Base-by-base conservation (phyloP, 2,797 vertebrate species). In the Chrosomus eos region DNA sequence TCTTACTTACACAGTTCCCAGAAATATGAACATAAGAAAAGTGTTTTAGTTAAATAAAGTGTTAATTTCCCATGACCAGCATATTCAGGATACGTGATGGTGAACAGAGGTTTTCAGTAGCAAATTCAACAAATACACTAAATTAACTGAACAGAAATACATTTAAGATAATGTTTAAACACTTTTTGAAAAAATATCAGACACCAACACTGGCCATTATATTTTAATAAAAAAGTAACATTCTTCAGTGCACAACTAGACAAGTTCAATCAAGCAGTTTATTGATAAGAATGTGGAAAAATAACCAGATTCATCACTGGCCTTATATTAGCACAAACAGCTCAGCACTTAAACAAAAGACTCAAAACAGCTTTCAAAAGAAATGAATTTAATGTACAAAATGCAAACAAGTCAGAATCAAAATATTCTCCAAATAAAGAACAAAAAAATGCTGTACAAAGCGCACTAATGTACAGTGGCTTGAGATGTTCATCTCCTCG, bases 331-430 rank as follows among this genome's bases (percentile, higher is more conserved):
- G 6, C 28, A 80, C n/a, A 84, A 26, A 80, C 14, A 80, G 43
- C n/a, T 51, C 66, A 64, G 23, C 13, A 58, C 0, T 33, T 23
- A 16, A 72, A 92, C 89, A 87, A 83, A 90, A 19, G 14, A 85
- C 77, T 76, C 85, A 33, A 90, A 75, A 72, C 88, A 86, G 7
- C 53, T 83, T 86, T 89, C 78, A 90, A 88, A n/a, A 82, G 79
- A 87, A 87, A 88, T 82, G 18, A 88, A 81, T 95, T 95, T 94
- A 95, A 93, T 94, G 91, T 95, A 95, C 94, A 95, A 94, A 95
- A 94, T 70, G 67, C 85, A 74, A 85, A 86, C 26, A 10, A 43
- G 85, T 87, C 88, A 91, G 73, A 90, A 91, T 88, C 88, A 87
- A 93, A 90, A 90, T 85, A 83, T 90, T 90, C 91, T 84, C 87